These are phyloP conservation scores for Callyntrura guangdongensis DNA, from an alignment of 2,888 invertebrate genomes.

Conservation along the genomic window DNA sequence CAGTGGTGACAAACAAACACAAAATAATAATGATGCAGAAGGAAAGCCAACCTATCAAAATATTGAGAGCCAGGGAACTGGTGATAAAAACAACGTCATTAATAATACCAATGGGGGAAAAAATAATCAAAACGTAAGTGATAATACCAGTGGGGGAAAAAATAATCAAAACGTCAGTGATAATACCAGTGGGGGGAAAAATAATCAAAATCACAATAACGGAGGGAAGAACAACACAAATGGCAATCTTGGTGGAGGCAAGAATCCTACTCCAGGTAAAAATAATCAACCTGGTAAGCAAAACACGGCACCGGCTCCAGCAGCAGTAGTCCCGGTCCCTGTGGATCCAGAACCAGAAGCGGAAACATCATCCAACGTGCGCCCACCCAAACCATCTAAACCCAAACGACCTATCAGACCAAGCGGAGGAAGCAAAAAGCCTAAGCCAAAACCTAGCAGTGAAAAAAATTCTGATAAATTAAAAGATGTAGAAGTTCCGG, in stretches of 20 bases:
- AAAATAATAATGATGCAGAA: background rate
- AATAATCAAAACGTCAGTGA: slow-evolving; percentile 1
- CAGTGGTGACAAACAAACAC: background rate
- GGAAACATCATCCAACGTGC: background rate
- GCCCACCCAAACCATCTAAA: slow-evolving; percentile 50
- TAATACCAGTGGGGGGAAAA: background rate
- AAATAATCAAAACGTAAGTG: background rate
- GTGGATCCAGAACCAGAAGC: slow-evolving; percentile 9
- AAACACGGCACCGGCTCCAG: background rate
- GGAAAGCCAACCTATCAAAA: background rate
- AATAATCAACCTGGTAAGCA: background rate
- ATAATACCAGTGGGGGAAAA: background rate
- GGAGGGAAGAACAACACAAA: background rate
- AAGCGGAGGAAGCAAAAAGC: slow-evolving; percentile 13
- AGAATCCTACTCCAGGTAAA: slow-evolving; percentile 8
- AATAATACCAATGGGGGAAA: background rate
- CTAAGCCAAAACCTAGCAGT: slow-evolving; percentile 20
- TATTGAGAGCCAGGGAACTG: background rate
- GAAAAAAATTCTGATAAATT: slow-evolving; percentile 26
- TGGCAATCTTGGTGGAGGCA: background rate
- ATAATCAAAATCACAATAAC: background rate
- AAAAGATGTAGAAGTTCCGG: slow-evolving; percentile 20
- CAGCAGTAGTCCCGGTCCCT: slow-evolving; percentile 16
- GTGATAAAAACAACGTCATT: background rate
- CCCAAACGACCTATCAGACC: slow-evolving; percentile 58